Evolutionary conservation across 2,888 invertebrate species (phyloP).

Genomic region (Habrosyne pyritoides): DNA sequence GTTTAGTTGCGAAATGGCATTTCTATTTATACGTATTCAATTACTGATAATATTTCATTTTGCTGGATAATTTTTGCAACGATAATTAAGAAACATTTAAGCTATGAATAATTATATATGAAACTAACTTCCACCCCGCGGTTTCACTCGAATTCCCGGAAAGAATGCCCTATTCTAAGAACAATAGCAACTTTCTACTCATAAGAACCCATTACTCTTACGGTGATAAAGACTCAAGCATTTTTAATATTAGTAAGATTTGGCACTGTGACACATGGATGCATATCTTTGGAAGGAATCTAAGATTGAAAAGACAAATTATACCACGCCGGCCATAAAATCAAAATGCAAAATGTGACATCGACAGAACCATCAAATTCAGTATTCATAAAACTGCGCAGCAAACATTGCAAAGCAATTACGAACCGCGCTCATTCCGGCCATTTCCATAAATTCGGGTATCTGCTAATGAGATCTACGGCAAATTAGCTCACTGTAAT

Average conservation of each 20-base stretch:
- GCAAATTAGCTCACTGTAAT: slow-evolving; percentile 45
- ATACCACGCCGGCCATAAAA: background rate
- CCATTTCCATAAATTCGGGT: slow-evolving; percentile 45
- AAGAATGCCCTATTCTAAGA: no score
- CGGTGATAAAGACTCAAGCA: no score
- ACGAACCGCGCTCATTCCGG: slow-evolving; percentile 31
- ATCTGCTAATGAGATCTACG: slow-evolving; percentile 51
- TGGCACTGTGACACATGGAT: no score
- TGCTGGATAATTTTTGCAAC: background rate
- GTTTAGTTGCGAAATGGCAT: slow-evolving; percentile 3
- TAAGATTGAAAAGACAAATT: background rate
- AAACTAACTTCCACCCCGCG: no score
- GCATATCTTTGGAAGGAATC: no score
- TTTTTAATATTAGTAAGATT: no score
- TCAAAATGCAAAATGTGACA: background rate
- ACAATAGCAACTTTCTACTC: no score
- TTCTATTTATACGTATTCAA: slow-evolving; percentile 4
- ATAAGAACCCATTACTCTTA: no score
- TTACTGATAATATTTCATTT: background rate
- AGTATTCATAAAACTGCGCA: slow-evolving; percentile 23
- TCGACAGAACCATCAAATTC: slow-evolving; percentile 11
- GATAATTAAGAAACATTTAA: no score
- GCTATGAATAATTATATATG: no score
- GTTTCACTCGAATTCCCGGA: no score
- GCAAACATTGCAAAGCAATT: slow-evolving; percentile 42